Evolutionary conservation across 2,888 invertebrate species (phyloP).

Genomic region (Stramonita haemastoma): DNA sequence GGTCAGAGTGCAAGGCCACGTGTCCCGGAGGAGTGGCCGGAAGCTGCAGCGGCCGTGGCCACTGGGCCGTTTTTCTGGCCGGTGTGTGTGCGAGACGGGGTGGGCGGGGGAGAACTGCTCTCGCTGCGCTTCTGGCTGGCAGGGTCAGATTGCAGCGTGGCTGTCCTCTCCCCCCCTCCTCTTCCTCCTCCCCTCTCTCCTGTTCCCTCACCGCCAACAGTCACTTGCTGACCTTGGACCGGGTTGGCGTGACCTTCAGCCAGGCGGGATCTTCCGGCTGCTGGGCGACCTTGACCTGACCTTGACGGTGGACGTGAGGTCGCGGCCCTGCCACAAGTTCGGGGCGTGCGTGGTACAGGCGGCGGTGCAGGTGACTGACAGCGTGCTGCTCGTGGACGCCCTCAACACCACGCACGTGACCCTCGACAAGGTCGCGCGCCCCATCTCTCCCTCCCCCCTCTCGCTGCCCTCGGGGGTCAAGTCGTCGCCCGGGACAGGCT

Average conservation of each 20-base stretch:
- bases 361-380: slow-evolving; percentile 43
- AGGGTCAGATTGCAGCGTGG: slow-evolving; percentile 58
- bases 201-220: slow-evolving; percentile 55
- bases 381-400: slow-evolving; percentile 42
- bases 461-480: slow-evolving; percentile 29
- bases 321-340: slow-evolving; percentile 47
- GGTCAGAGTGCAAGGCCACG: slow-evolving; percentile 50
- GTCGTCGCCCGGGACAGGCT: slow-evolving; percentile 45
- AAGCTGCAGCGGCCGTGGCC: slow-evolving; percentile 56
- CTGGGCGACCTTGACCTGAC: slow-evolving; percentile 15
- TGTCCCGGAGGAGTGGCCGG: slow-evolving; percentile 60
- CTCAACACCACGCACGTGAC: slow-evolving; percentile 33
- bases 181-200: slow-evolving; percentile 7
- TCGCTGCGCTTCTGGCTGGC: slow-evolving; percentile 53
- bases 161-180: slow-evolving; percentile 33
- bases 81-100: slow-evolving; percentile 56
- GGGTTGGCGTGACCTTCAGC: slow-evolving; percentile 53
- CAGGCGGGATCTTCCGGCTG: slow-evolving; percentile 49
- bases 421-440: slow-evolving; percentile 32
- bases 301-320: slow-evolving; percentile 46
- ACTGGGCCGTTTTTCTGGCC: slow-evolving; percentile 54
- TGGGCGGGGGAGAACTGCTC: slow-evolving; percentile 55
- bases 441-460: background rate
- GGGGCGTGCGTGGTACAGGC: slow-evolving; percentile 45
- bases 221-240: slow-evolving; percentile 59